These are phyloP conservation scores for Campylorhamphus procurvoides DNA, from an alignment of 2,113 vertebrate genomes.

Conservation along the genomic window DNA sequence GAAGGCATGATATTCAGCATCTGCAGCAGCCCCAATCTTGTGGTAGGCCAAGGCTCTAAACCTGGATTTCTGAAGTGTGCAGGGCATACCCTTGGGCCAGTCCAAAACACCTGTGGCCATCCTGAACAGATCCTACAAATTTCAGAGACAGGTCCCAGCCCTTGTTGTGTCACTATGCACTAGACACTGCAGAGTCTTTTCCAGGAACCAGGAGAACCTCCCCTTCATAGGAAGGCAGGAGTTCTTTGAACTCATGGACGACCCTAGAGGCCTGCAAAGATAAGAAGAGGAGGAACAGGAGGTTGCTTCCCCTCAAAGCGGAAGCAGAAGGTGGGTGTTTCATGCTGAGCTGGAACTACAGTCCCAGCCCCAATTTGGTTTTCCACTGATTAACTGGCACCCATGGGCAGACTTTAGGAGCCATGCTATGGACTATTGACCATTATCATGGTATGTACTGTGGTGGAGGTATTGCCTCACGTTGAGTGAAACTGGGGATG, in stretches of 20 bases:
- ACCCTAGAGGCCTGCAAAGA: neutral
- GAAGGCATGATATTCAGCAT: neutral
- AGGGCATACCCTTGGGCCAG: neutral
- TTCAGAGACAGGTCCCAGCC: neutral
- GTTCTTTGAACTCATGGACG: neutral
- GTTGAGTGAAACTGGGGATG: too few species aligned
- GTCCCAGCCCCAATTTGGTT: neutral
- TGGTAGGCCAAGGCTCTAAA: neutral
- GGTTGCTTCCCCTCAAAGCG: neutral
- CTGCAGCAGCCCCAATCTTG: neutral
- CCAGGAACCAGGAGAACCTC: neutral
- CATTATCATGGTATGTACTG: fast-evolving
- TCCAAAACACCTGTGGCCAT: neutral
- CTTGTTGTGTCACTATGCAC: neutral
- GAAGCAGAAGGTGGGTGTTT: neutral
- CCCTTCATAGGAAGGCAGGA: neutral
- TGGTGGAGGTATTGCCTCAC: neutral
- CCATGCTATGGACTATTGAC: fast-evolving
- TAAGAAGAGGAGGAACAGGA: neutral
- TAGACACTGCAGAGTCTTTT: neutral
- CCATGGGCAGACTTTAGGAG: neutral
- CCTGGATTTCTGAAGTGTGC: neutral
- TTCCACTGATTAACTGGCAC: neutral
- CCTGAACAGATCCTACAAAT: neutral
- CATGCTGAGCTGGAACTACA: neutral